phyloP scores from a whole-genome alignment of 2,888 invertebrate genomes.

The Lottia gigantea region DNA sequence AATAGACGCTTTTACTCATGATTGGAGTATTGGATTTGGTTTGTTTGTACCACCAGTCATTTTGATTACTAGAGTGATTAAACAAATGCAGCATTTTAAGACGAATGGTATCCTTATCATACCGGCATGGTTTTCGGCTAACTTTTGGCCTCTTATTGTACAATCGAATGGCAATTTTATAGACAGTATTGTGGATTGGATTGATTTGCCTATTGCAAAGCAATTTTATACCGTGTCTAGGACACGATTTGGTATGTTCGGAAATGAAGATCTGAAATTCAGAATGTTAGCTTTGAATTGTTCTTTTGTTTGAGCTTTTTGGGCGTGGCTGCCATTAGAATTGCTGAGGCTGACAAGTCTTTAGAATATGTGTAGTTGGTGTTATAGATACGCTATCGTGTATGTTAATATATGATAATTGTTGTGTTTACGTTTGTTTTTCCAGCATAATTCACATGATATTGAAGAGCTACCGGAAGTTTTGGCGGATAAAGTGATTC shows the following conservation, averaged over 20 bases:
- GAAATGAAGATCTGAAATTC: constrained; percentile 25
- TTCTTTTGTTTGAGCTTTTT: constrained; percentile 12
- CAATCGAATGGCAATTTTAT: constrained; percentile 8
- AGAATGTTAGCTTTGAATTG: constrained; percentile 22
- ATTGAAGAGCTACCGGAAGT: constrained; percentile 23
- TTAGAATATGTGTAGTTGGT: neutral
- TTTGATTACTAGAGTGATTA: constrained; percentile 14
- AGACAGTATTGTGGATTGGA: neutral
- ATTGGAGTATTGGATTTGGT: constrained; percentile 19
- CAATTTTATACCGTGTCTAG: constrained; percentile 13
- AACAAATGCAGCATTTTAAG: constrained; percentile 19
- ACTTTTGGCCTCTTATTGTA: constrained; percentile 19
- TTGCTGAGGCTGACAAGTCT: neutral
- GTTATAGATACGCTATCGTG: neutral
- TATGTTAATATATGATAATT: neutral
- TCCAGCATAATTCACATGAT: constrained; percentile 18
- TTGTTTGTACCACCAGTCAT: constrained; percentile 25
- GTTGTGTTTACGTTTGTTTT: constrained; percentile 19
- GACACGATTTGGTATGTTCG: constrained; percentile 19
- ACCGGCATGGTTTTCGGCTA: constrained; percentile 22
- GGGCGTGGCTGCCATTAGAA: neutral
- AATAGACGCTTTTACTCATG: constrained; percentile 19
- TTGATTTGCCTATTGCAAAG: constrained; percentile 26
- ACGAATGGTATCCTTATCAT: constrained; percentile 23
- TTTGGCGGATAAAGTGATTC: constrained; percentile 23